Percentiles rank a stretch among this genome's conserved stretches.
Conservation (phyloP, 2,113 vertebrate genomes). For the Brachyhypopomus gauderio region DNA sequence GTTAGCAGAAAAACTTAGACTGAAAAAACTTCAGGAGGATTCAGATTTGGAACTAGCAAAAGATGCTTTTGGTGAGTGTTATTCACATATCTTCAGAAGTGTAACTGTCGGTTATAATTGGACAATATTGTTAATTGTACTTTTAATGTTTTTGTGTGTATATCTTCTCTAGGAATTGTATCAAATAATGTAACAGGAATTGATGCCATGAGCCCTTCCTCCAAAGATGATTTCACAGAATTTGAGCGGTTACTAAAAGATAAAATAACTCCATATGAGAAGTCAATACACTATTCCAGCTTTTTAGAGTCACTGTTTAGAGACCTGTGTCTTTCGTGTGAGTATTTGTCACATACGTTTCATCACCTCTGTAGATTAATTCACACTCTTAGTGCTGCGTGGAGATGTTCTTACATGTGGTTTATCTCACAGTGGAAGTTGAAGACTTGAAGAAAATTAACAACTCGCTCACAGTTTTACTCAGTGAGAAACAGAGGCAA, state of each 20-base stretch:
- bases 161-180: constrained; percentile 72
- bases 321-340: constrained; percentile 94
- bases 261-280: constrained; percentile 93
- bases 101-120: neutral
- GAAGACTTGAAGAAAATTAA: constrained; percentile 98
- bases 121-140: neutral
- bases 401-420: neutral
- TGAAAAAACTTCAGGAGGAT: constrained; percentile 93
- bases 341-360: constrained; percentile 62
- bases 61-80: constrained; percentile 89
- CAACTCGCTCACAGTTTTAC: constrained; percentile 90
- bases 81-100: neutral
- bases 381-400: neutral
- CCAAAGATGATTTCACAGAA: constrained; percentile 97
- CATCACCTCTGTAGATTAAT: neutral
- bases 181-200: constrained; percentile 84
- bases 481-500: constrained; percentile 98
- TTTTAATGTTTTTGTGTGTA: neutral
- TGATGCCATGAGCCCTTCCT: constrained; percentile 93
- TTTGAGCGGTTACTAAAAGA: constrained; percentile 94
- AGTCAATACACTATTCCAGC: constrained; percentile 88
- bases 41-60: constrained; percentile 92
- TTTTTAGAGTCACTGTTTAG: constrained; percentile 94
- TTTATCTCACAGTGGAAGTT: constrained; percentile 84
- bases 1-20: constrained; percentile 85